Evolutionary conservation across 2,113 vertebrate genomes (phyloP).

Genomic region (Kryptolebias marmoratus): DNA sequence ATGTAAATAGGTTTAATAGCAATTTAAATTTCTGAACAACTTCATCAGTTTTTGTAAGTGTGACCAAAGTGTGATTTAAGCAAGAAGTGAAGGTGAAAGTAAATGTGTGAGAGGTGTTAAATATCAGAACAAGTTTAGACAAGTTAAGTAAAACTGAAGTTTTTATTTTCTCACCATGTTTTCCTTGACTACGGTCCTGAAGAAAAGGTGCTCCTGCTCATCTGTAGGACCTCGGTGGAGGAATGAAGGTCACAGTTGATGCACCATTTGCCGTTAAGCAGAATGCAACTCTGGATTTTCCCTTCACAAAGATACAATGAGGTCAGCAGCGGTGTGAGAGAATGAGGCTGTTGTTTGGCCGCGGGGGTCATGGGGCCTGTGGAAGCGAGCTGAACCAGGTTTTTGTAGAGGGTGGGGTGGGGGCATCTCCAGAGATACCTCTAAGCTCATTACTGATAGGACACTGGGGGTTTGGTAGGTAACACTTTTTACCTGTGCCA

Average conservation of each 20-base stretch:
- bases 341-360: constrained; percentile 83
- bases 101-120: constrained; percentile 4
- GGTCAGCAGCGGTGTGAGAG: constrained; percentile 80
- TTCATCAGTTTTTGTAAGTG: too few species aligned
- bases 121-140: constrained; percentile 1
- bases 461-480: constrained; percentile 62
- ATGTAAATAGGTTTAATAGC: background rate
- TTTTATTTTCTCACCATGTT: constrained; percentile 74
- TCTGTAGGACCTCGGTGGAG: constrained; percentile 54
- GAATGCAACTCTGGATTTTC: constrained; percentile 83
- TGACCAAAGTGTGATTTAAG: background rate
- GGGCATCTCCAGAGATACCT: constrained; percentile 80
- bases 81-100: background rate
- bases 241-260: constrained; percentile 48
- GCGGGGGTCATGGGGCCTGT: constrained; percentile 69
- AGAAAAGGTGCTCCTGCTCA: constrained; percentile 55
- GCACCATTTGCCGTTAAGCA: constrained; percentile 75
- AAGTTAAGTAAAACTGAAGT: constrained; percentile 24
- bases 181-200: constrained; percentile 36
- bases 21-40: too few species aligned
- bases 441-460: constrained; percentile 63
- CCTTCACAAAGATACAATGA: constrained; percentile 83
- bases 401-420: constrained; percentile 59
- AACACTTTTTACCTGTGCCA: constrained; percentile 69
- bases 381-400: constrained; percentile 73